phyloP scores from a whole-genome alignment of 2,113 vertebrate genomes.

The Sturnira hondurensis region DNA sequence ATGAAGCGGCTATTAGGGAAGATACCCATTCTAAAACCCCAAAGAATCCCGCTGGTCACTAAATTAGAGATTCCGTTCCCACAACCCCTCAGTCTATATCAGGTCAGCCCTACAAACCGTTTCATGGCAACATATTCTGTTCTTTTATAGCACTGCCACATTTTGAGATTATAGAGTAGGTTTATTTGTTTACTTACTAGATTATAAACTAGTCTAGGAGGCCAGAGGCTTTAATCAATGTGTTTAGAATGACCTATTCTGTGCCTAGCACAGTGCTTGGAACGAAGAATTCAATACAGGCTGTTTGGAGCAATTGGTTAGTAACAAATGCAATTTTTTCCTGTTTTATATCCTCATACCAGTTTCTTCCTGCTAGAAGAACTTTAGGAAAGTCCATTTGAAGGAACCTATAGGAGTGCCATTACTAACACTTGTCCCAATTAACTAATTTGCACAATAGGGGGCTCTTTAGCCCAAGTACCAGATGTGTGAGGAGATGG shows the following conservation, averaged over 20 bases:
- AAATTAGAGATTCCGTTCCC: neutral
- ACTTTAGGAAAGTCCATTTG: neutral
- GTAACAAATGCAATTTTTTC: neutral
- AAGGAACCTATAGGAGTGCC: neutral
- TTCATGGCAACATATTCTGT: neutral
- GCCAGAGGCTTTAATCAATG: neutral
- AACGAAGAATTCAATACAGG: neutral
- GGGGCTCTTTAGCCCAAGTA: conserved; percentile 6
- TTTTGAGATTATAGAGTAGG: neutral
- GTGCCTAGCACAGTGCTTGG: neutral
- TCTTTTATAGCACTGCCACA: neutral
- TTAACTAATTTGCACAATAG: conserved; percentile 2
- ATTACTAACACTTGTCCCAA: neutral
- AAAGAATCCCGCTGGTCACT: neutral
- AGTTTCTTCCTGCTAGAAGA: neutral
- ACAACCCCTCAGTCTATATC: neutral
- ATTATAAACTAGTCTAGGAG: neutral
- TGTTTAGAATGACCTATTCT: neutral
- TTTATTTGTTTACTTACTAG: conserved; percentile 14
- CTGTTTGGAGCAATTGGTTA: neutral
- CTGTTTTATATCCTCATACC: neutral
- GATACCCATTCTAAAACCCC: neutral
- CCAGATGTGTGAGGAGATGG: neutral
- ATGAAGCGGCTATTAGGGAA: neutral
- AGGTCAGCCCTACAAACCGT: neutral